Percentiles rank a stretch among this genome's conserved stretches.
phyloP scores from a whole-genome alignment of 2,888 invertebrate species.

The Bugula neritina region DNA sequence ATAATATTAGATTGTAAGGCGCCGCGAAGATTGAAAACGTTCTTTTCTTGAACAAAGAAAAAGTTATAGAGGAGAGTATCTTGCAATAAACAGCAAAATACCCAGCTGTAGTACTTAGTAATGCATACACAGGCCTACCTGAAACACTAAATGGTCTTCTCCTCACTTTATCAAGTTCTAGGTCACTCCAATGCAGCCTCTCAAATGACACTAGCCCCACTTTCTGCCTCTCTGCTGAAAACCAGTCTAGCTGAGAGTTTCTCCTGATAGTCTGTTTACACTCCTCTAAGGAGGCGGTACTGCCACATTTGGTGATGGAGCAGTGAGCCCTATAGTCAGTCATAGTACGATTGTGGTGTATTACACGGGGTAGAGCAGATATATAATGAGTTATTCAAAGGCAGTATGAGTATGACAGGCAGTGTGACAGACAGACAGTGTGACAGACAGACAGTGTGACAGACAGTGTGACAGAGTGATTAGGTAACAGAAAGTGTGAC shows the following conservation, averaged over 20 bases:
- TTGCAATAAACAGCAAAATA: too few species aligned
- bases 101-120: too few species aligned
- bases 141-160: background rate
- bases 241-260: background rate
- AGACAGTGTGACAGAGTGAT: background rate
- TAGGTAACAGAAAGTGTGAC: too few species aligned
- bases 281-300: slow-evolving; percentile 1
- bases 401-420: background rate
- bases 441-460: background rate
- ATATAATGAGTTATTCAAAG: background rate
- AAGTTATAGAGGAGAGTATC: too few species aligned
- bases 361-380: background rate
- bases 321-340: background rate
- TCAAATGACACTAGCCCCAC: background rate
- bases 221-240: background rate
- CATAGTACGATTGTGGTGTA: background rate
- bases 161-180: background rate
- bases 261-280: background rate
- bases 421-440: background rate
- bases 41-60: too few species aligned
- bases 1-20: too few species aligned
- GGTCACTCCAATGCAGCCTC: background rate
- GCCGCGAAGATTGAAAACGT: too few species aligned
- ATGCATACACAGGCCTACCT: too few species aligned
- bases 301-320: background rate